Evolutionary conservation across 2,888 invertebrate genomes (phyloP).

Genomic region (Philereme transversata): DNA sequence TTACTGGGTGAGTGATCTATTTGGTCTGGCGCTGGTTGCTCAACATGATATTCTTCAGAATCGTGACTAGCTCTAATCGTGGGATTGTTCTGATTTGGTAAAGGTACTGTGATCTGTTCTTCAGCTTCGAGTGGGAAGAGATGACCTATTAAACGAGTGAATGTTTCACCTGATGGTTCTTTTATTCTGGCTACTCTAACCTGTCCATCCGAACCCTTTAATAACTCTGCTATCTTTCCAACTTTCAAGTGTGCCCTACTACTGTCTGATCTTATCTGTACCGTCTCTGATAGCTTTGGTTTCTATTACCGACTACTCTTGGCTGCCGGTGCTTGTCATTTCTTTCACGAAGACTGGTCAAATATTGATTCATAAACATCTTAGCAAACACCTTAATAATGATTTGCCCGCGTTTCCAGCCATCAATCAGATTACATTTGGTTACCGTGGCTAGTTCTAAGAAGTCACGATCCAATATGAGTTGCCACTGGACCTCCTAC

Average conservation of each 20-base stretch:
- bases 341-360: constrained; percentile 22
- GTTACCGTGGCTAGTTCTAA: constrained; percentile 15
- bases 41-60: no score
- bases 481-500: constrained; percentile 2
- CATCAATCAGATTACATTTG: constrained; percentile 25
- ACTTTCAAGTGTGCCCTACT: constrained; percentile 31
- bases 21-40: no score
- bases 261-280: constrained; percentile 29
- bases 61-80: no score
- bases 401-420: constrained; percentile 25
- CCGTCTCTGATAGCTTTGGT: constrained; percentile 23
- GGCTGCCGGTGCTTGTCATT: constrained; percentile 17
- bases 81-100: no score
- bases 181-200: constrained; percentile 29
- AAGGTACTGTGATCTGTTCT: no score
- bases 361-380: constrained; percentile 32
- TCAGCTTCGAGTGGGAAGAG: no score
- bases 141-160: no score
- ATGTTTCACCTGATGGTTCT: background rate
- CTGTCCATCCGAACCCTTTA: constrained; percentile 24
- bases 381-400: constrained; percentile 33
- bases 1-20: no score
- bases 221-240: constrained; percentile 24
- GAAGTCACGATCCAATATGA: background rate
- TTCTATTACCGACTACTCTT: constrained; percentile 11